Base-by-base conservation (phyloP, 2,797 vertebrate species). In the Liparis tanakae region DNA sequence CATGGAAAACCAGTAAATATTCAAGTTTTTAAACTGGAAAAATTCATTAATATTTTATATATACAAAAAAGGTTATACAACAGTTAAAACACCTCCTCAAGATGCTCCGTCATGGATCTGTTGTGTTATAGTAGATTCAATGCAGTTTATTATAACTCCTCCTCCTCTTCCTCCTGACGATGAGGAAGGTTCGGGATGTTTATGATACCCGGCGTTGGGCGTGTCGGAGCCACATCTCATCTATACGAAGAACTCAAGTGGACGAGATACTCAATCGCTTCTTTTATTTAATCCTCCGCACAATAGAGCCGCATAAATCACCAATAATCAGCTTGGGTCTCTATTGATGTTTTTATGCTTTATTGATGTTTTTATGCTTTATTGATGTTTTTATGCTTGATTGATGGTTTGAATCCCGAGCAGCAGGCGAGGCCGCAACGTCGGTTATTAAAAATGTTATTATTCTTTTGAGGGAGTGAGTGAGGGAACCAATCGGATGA, bases 391-490 rank as follows among this genome's bases (percentile, higher is more conserved):
- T 58, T 51, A 70, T 79, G 39, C 60, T 70, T 72, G 82, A 75
- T 81, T 81, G 82, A 82, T 78, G 72, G 55, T 67, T 91, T 78
- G 85, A 85, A 85, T 53, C 73, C 18, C 67, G 36, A 68, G 18
- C 59, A 80, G 69, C 73, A 53, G 88, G 77, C 82, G 80, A 78
- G 18, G 80, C 93, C 94, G 67, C 95, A 89, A 91, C 25, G 25
- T 30, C 25, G 2, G 25, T 30, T 2, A 30, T 48, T 48, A 7
- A 18, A 17, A 18, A 30, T 30, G 25, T 30, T 1, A 17, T 41
- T 13, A 4, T 14, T 41, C 13, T 41, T 41, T 41, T 14, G 4
- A 12, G 39, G 39, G 39, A 41, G 39, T 13, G 39, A 13, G 39
- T 3, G 25, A 30, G 25, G 25, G 25, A 30, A 3, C 25, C 25